Percentiles rank a stretch among this genome's conserved stretches.
Evolutionary conservation across 2,113 vertebrate species (phyloP).

Genomic region (Halcyon senegalensis): DNA sequence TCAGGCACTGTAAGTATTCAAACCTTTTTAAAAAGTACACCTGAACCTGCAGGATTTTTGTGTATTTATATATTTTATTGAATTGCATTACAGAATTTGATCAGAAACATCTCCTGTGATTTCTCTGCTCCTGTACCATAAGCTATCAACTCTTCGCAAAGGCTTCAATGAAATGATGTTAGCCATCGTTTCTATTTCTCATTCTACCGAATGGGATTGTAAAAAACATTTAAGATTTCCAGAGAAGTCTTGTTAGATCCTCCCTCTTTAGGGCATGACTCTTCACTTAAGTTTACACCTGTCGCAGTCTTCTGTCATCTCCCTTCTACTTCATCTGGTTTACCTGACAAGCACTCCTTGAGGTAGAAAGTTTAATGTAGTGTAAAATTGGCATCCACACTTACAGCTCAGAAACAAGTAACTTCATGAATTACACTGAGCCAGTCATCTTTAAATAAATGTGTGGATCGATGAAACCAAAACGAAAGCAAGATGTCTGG

Average conservation of each 20-base stretch:
- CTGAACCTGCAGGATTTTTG: not conserved
- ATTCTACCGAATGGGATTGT: accelerated
- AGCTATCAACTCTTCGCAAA: not conserved
- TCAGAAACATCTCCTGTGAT: not conserved
- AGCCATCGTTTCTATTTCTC: not conserved
- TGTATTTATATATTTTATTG: not conserved
- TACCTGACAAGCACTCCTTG: not conserved
- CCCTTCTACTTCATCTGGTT: not conserved
- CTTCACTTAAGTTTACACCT: not conserved
- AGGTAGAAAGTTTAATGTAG: not conserved
- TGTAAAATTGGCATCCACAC: not conserved
- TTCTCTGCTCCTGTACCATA: not conserved
- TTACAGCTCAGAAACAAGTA: not conserved
- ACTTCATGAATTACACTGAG: conserved; percentile 35
- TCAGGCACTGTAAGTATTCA: not conserved
- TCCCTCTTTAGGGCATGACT: not conserved
- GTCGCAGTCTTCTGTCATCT: not conserved
- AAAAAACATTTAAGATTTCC: not conserved
- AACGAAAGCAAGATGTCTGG: conserved; percentile 42
- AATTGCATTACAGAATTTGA: not conserved
- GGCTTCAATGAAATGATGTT: not conserved
- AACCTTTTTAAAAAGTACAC: not conserved
- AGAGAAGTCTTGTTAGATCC: not conserved
- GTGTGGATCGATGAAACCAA: conserved; percentile 24
- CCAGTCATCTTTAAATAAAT: conserved; percentile 3